Conservation (phyloP, 2,797 vertebrate genomes). For the Brotula barbata region DNA sequence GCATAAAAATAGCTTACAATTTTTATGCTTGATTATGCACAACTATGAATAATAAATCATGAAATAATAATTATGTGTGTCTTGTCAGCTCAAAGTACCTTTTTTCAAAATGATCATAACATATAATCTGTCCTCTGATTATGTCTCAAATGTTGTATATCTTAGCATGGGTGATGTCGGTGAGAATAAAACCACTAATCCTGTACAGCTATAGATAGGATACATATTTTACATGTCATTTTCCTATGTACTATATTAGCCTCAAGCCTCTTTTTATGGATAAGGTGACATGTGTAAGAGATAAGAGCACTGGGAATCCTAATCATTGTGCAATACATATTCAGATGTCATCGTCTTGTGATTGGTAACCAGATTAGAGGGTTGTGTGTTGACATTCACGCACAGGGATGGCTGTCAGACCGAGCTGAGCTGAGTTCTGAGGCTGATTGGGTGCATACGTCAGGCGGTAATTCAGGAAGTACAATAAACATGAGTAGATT, state of each 20-base stretch:
- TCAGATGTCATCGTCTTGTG: constrained; percentile 50
- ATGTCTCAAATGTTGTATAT: too few relatives aligned
- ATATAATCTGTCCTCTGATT: too few relatives aligned
- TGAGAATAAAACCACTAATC: neutral
- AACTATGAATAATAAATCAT: too few relatives aligned
- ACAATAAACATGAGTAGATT: constrained; percentile 70
- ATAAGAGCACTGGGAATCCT: constrained; percentile 31
- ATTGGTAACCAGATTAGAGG: constrained; percentile 56
- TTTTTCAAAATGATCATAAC: too few relatives aligned
- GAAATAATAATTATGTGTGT: too few relatives aligned
- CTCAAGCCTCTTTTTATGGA: neutral
- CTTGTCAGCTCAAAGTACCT: too few relatives aligned
- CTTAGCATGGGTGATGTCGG: neutral
- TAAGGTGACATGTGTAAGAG: constrained; percentile 10
- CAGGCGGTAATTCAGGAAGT: constrained; percentile 71
- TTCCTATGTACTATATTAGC: neutral
- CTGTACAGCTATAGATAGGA: too few relatives aligned
- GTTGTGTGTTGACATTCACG: constrained; percentile 62
- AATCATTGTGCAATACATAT: constrained; percentile 35
- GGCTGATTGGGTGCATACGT: constrained; percentile 73
- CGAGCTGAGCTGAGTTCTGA: constrained; percentile 33
- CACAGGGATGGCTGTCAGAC: constrained; percentile 35
- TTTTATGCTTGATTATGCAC: too few relatives aligned
- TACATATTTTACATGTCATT: too few relatives aligned
- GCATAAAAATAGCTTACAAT: too few relatives aligned